Evolutionary conservation across 2,888 invertebrate genomes (phyloP).

Genomic region (Drosophila macrospina): DNA sequence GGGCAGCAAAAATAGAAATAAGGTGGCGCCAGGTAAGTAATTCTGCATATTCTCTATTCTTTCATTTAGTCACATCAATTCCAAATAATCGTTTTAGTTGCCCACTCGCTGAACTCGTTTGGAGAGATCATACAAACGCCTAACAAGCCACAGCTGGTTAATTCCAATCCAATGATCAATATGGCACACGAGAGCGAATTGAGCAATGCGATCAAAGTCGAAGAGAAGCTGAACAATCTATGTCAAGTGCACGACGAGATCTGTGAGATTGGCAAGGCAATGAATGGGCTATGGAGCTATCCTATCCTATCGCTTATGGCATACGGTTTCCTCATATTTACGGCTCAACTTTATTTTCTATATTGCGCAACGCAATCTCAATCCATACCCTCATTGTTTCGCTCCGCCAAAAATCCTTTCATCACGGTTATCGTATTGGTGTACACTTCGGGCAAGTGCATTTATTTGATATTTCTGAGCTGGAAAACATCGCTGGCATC

Average conservation of each 20-base stretch:
- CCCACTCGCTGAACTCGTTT: conserved; percentile 74
- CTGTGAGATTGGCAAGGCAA: conserved; percentile 84
- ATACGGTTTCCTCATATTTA: conserved; percentile 85
- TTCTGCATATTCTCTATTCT: background rate
- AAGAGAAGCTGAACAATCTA: conserved; percentile 83
- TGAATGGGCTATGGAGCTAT: conserved; percentile 85
- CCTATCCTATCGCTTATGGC: conserved; percentile 85
- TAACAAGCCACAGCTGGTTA: conserved; percentile 36
- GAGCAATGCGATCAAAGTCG: conserved; percentile 79
- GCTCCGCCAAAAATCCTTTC: conserved; percentile 83
- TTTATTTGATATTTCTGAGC: conserved; percentile 84
- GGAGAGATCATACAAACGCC: conserved; percentile 66
- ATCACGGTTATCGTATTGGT: conserved; percentile 81
- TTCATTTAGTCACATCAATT: background rate
- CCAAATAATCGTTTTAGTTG: conserved; percentile 41
- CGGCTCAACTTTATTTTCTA: conserved; percentile 85
- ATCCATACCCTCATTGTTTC: conserved; percentile 83
- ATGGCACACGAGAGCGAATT: conserved; percentile 79
- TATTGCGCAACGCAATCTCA: conserved; percentile 84
- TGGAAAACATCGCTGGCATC: conserved; percentile 85
- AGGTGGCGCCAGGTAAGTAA: conserved; percentile 69
- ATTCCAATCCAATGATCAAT: conserved; percentile 53
- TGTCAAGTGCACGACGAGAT: conserved; percentile 85
- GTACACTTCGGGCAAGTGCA: conserved; percentile 84
- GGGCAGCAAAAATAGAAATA: conserved; percentile 54